phyloP scores from a whole-genome alignment of 2,888 invertebrate species.

The Subacronicta megacephala region DNA sequence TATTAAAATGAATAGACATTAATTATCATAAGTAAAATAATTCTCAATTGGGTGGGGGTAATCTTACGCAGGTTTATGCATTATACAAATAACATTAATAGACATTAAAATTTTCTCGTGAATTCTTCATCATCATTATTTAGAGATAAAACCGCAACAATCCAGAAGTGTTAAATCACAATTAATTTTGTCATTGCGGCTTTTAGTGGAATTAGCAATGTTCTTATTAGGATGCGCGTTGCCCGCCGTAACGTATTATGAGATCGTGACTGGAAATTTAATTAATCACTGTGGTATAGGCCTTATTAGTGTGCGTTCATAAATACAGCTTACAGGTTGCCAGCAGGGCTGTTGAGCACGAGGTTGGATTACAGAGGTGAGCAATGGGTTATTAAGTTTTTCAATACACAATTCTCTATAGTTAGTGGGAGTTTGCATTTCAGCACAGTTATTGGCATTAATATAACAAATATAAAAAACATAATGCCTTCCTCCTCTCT shows the following conservation, averaged over 20 bases:
- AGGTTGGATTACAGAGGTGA: too few species aligned
- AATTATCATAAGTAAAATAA: too few species aligned
- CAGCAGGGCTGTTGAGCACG: too few species aligned
- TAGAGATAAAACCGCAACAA: slow-evolving; percentile 10
- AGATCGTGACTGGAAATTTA: slow-evolving; percentile 71
- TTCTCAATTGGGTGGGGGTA: too few species aligned
- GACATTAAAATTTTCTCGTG: not conserved
- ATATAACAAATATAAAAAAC: too few species aligned
- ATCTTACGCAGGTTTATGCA: not conserved
- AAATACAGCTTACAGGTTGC: not conserved
- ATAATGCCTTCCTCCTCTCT: too few species aligned
- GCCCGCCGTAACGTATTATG: slow-evolving; percentile 66
- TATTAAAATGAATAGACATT: too few species aligned
- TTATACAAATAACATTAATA: not conserved
- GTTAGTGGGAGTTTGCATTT: too few species aligned
- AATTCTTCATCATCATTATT: slow-evolving; percentile 7
- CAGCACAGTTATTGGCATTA: too few species aligned
- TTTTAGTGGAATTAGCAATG: slow-evolving; percentile 52
- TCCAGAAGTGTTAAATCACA: slow-evolving; percentile 41
- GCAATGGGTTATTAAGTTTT: too few species aligned
- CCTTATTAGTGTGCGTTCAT: slow-evolving; percentile 13
- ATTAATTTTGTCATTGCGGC: slow-evolving; percentile 47
- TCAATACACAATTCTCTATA: too few species aligned
- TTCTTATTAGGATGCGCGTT: slow-evolving; percentile 61
- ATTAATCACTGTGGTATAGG: slow-evolving; percentile 39